Base-by-base conservation (phyloP, 2,888 invertebrate species). In the Colostygia pectinataria region DNA sequence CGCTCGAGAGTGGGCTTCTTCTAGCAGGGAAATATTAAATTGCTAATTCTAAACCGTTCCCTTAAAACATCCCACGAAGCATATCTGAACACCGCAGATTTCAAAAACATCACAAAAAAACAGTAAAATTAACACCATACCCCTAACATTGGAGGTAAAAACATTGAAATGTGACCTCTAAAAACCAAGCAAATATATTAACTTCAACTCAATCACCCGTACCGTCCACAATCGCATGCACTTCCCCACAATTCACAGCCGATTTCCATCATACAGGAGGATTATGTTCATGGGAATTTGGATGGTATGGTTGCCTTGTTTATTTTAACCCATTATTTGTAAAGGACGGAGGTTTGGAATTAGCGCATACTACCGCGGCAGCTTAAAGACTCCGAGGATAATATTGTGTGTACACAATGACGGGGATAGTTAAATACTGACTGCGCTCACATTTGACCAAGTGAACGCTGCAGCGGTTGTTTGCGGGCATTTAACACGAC, bases 311-410 rank as follows among this genome's bases (percentile, higher is more conserved):
- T 28, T 25, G 29, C 6, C 39, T 40, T 85, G 82, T 85, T 85
- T 74, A 68, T 76, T 79, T 71, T 67, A 10, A 63, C 55, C 56
- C 53, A 52, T 53, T 87, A 72, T 87, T 87, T 86, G 78, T 63
- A 53, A 72, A 87, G 87, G 87, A 87, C 74, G 71, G 68, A 54
- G 66, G 74, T 67, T 68, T 61, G 43, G 74, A 84, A 84, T 87
- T 88, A 88, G 87, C 87, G 71, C 68, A 73, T 84, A 68, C 87
- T 88, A 88, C 87, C 75, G 87, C 87, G 87, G 87, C 72, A 44
- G 59, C 61, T 71, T 77, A 83, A 39, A 83, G 80, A 75, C 63
- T 47, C 56, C 44, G 55, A 49, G 59, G 67, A 47, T 79, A 80
- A 80, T 77, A 70, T 66, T 56, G 61, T 57, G 54, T 48, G 62